A percentile compares a stretch with the other conserved stretches of the same genome.
phyloP scores from a whole-genome alignment of 2,888 invertebrate genomes.

The Laspeyria flexula region DNA sequence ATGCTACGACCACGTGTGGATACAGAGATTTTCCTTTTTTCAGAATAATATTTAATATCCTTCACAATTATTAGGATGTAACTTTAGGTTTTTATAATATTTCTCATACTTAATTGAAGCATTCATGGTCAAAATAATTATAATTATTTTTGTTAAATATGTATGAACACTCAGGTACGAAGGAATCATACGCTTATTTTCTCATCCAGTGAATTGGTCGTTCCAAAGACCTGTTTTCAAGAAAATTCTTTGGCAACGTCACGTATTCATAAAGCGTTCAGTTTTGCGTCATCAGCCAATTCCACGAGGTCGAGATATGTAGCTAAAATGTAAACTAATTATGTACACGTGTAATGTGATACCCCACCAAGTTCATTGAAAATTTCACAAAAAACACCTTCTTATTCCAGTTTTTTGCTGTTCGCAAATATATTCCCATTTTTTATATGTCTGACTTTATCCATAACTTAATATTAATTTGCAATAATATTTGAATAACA shows the following conservation, averaged over 20 bases:
- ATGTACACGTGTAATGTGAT: slow-evolving; percentile 6
- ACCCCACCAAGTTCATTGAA: neutral
- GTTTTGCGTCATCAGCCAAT: slow-evolving; percentile 46
- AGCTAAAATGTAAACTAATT: slow-evolving; percentile 9
- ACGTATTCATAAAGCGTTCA: slow-evolving; percentile 42
- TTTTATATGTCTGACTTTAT: slow-evolving; percentile 30
- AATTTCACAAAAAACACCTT: neutral
- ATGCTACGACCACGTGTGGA: too few species aligned
- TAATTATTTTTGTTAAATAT: too few species aligned
- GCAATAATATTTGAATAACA: slow-evolving; percentile 38
- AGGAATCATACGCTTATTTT: too few species aligned
- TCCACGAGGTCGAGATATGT: slow-evolving; percentile 18
- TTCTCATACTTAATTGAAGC: too few species aligned
- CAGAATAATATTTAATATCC: too few species aligned
- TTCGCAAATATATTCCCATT: slow-evolving; percentile 30
- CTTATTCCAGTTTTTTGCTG: slow-evolving; percentile 7
- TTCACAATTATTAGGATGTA: too few species aligned
- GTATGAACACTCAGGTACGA: too few species aligned
- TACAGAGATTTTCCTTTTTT: too few species aligned
- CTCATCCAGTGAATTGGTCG: slow-evolving; percentile 9
- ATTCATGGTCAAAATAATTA: too few species aligned
- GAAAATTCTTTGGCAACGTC: slow-evolving; percentile 46
- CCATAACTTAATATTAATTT: slow-evolving; percentile 44
- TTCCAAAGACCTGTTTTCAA: slow-evolving; percentile 11
- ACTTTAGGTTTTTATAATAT: too few species aligned